Evolutionary conservation across 2,888 invertebrate genomes (phyloP).

Genomic region (Macrosoma leucophasiata): DNA sequence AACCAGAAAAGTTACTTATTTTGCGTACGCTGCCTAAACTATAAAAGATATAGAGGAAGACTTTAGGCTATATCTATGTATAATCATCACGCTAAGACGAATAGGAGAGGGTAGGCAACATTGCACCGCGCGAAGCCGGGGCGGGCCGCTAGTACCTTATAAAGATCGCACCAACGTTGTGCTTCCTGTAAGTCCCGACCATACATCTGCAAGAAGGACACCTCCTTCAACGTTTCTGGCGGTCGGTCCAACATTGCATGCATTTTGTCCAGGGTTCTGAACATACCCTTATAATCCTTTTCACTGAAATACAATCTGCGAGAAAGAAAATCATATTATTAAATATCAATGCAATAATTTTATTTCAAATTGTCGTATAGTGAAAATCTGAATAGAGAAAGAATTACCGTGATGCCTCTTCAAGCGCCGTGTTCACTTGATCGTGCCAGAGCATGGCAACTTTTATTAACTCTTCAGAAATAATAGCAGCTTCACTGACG

Average conservation of each 20-base stretch:
- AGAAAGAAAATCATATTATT: slow-evolving; percentile 9
- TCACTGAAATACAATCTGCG: slow-evolving; percentile 95
- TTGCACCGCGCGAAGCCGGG: no score
- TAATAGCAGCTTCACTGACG: slow-evolving; percentile 96
- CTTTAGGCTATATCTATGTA: no score
- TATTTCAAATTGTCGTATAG: background rate
- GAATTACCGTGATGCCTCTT: slow-evolving; percentile 86
- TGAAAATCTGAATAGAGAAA: slow-evolving; percentile 1
- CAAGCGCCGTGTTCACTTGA: slow-evolving; percentile 86
- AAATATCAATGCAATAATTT: no score
- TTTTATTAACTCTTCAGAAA: slow-evolving; percentile 96
- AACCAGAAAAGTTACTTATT: no score
- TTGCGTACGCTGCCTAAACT: no score
- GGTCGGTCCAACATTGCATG: slow-evolving; percentile 95
- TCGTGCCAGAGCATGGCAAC: slow-evolving; percentile 99
- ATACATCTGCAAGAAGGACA: slow-evolving; percentile 98
- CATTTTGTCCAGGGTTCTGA: slow-evolving; percentile 94
- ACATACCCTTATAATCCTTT: slow-evolving; percentile 96
- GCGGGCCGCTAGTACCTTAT: slow-evolving; percentile 75
- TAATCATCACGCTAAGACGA: no score
- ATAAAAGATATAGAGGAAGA: no score
- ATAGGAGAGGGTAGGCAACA: no score
- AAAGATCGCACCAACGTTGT: slow-evolving; percentile 95
- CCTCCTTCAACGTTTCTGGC: slow-evolving; percentile 97
- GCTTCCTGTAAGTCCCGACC: slow-evolving; percentile 96